phyloP scores from a whole-genome alignment of 2,888 invertebrate genomes.

The Enoplolaimus lenunculus region DNA sequence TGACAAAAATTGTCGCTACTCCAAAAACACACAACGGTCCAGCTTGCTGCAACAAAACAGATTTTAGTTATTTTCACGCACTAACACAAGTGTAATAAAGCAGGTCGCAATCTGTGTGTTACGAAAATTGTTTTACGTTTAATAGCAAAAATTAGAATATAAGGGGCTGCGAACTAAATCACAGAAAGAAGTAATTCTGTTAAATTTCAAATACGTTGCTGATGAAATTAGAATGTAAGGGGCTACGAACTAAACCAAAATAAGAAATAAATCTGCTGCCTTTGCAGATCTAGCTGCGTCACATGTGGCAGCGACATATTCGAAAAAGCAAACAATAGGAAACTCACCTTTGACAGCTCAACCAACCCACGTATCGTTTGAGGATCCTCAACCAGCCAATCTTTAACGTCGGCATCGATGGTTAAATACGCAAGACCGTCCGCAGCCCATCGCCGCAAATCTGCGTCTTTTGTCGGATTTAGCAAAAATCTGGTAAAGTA shows the following conservation, averaged over 20 bases:
- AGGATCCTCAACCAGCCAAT: constrained; percentile 74
- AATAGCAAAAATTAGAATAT: no score
- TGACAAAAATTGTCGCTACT: constrained; percentile 82
- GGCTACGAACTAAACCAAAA: no score
- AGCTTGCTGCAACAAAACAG: constrained; percentile 42
- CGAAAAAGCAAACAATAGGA: constrained; percentile 7
- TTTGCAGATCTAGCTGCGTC: no score
- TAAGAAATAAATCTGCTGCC: constrained; percentile 10
- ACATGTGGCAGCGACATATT: no score
- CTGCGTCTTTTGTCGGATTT: constrained; percentile 70
- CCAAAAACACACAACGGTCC: constrained; percentile 80
- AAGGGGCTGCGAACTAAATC: no score
- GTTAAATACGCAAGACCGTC: constrained; percentile 91
- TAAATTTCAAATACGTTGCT: no score
- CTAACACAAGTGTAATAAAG: no score
- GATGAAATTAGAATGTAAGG: no score
- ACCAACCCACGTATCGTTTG: constrained; percentile 68
- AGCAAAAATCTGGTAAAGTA: constrained; percentile 58
- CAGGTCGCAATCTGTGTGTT: no score
- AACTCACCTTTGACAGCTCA: constrained; percentile 65
- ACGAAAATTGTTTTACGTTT: no score
- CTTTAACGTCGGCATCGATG: constrained; percentile 94
- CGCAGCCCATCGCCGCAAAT: constrained; percentile 84
- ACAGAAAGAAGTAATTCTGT: no score
- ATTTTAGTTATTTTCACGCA: no score